phyloP scores from a whole-genome alignment of 2,888 invertebrate genomes.

The Ennomos quercinarius region DNA sequence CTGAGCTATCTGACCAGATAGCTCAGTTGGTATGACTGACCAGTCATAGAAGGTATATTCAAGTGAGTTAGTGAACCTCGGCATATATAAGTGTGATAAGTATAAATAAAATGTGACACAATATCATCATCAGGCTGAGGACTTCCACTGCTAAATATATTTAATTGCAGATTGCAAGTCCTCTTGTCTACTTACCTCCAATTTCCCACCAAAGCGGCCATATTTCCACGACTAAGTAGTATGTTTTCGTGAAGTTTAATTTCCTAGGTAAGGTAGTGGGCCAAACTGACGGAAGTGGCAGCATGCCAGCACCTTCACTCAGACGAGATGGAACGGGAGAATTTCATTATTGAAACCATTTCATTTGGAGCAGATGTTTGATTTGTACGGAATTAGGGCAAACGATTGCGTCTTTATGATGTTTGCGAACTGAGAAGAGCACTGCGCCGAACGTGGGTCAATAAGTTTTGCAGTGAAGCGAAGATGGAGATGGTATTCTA shows the following conservation, averaged over 20 bases:
- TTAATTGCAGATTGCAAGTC: background rate
- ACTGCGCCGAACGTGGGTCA: background rate
- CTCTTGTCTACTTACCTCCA: background rate
- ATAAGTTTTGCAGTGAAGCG: background rate
- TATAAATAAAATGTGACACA: too few species aligned
- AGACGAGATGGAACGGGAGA: constrained; percentile 63
- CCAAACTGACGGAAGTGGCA: constrained; percentile 67
- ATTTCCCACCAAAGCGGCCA: constrained; percentile 7
- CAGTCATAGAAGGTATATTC: too few species aligned
- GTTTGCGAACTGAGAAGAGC: constrained; percentile 14
- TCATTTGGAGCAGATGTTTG: constrained; percentile 47
- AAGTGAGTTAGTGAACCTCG: too few species aligned
- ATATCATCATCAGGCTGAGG: background rate
- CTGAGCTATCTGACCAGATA: too few species aligned
- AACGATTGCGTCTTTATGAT: constrained; percentile 23
- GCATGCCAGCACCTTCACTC: constrained; percentile 63
- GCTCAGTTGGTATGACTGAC: too few species aligned
- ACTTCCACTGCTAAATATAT: background rate
- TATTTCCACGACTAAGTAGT: constrained; percentile 20
- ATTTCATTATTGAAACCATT: constrained; percentile 78
- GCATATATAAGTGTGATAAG: too few species aligned
- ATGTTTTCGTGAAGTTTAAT: constrained; percentile 39
- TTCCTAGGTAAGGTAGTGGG: constrained; percentile 41
- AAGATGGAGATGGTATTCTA: too few species aligned
- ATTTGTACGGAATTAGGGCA: constrained; percentile 38